phyloP scores from a whole-genome alignment of 1,140 invertebrate species.

The Helicoverpa armigera region DNA sequence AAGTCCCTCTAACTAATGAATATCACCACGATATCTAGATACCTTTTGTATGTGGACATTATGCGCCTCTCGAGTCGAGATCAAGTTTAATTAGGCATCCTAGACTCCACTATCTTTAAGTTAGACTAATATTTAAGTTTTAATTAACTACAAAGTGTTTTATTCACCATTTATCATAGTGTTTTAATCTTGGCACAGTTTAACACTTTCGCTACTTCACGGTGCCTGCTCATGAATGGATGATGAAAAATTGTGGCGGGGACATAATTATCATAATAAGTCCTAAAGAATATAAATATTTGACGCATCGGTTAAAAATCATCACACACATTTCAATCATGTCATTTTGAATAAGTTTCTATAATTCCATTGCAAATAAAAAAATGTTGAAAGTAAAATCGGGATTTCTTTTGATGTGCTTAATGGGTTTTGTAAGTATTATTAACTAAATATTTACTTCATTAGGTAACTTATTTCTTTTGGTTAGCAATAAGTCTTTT shows the following conservation, averaged over 20 bases:
- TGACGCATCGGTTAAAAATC: not conserved
- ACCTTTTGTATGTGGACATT: no score
- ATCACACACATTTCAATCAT: conserved; percentile 1
- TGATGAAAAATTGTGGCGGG: conserved; percentile 31
- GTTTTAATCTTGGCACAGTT: not conserved
- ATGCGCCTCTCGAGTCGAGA: no score
- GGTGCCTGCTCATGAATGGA: conserved; percentile 48
- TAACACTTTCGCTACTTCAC: conserved; percentile 53
- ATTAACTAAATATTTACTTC: not conserved
- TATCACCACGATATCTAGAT: no score
- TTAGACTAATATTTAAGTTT: no score
- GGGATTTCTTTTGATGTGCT: conserved; percentile 20
- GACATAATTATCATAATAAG: conserved; percentile 10
- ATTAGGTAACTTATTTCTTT: not conserved
- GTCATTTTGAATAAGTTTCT: not conserved
- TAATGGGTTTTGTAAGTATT: conserved; percentile 37
- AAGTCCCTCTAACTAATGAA: no score
- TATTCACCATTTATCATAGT: not conserved
- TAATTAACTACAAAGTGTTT: not conserved
- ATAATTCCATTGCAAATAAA: not conserved
- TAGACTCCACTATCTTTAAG: no score
- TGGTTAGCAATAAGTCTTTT: not conserved
- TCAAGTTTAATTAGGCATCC: no score
- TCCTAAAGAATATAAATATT: conserved; percentile 13
- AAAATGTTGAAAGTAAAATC: conserved; percentile 38